A percentile compares a stretch with the other conserved stretches of the same genome.
phyloP scores from a whole-genome alignment of 1,140 invertebrate species.

The Drosophila bifasciata region DNA sequence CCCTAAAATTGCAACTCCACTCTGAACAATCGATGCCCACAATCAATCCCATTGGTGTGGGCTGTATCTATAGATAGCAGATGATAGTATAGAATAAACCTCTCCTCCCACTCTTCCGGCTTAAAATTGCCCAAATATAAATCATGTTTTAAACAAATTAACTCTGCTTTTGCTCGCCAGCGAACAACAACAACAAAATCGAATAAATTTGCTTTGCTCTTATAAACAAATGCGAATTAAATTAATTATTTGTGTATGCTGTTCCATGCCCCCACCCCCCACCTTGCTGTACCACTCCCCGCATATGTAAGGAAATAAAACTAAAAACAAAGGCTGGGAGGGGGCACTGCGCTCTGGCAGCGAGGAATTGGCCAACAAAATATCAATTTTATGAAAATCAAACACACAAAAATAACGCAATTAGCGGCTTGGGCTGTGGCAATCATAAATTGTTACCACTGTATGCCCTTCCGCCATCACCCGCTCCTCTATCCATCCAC shows the following conservation, averaged over 20 bases:
- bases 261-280: not conserved
- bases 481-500: too few species aligned
- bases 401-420: slow-evolving; percentile 74
- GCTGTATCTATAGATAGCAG: too few species aligned
- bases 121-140: not conserved
- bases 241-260: slow-evolving; percentile 34
- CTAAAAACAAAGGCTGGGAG: slow-evolving; percentile 20
- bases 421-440: slow-evolving; percentile 58
- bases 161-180: too few species aligned
- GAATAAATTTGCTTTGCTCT: slow-evolving; percentile 6
- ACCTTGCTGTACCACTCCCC: not conserved
- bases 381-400: slow-evolving; percentile 70
- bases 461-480: not conserved
- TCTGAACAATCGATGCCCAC: too few species aligned
- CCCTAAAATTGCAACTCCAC: too few species aligned
- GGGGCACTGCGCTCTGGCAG: not conserved
- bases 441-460: slow-evolving; percentile 65
- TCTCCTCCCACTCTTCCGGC: too few species aligned
- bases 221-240: slow-evolving; percentile 16
- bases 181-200: too few species aligned
- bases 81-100: too few species aligned
- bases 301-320: slow-evolving; percentile 34
- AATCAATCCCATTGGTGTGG: too few species aligned
- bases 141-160: slow-evolving; percentile 10
- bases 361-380: slow-evolving; percentile 48